Evolutionary conservation across 2,113 vertebrate genomes (phyloP), one percentile per base, ranked within the genome.

Genomic region (Phocoena phocoena): DNA sequence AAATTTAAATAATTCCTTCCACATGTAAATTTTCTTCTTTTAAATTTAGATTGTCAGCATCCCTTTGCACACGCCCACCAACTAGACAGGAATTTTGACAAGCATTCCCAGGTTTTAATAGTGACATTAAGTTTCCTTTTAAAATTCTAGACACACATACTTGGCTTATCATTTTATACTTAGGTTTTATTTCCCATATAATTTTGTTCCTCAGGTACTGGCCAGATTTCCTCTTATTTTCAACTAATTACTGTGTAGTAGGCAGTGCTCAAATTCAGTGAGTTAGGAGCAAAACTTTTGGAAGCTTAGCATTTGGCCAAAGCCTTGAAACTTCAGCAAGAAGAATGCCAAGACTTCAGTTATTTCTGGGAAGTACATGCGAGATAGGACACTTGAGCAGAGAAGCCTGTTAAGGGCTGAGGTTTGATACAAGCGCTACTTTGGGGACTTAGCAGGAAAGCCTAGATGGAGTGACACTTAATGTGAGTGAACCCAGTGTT

Each of bases 181-280:
- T 85, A 77, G 25, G 20, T 31, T 92, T 76, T 90, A 3, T 55
- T 95, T 71, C 62, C 28, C 55, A 60, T 41, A 80, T 36, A 71
- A 62, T 74, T 73, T 83, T 80, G 71, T 88, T 44, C 41, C 71
- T 93, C 62, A 36, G 38, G 6, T 80, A 91, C 96, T 95, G 50
- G 28, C 50, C 94, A 21, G 11, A 60, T 94, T 93, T 95, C 70
- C 60, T 95, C 50, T 95, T 88, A 44, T 41, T 82, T 95, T 91
- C 93, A 13, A 80, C 95, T 81, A 94, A 85, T n/a, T 55, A 81
- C 38, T 14, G n/a, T 90, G 3, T 47, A 63, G 41, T 36, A 90
- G 84, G 62, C n/a, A 62, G 55, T 70, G 31, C 82, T 95, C n/a
- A 83, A 74, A 88, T 96, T 94, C 44, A 83, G 58, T 38, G 73